Percentiles rank a stretch among this genome's conserved stretches.
These are phyloP conservation scores for Rhogogaster chlorosoma DNA, from an alignment of 2,888 invertebrate genomes.

Conservation along the genomic window DNA sequence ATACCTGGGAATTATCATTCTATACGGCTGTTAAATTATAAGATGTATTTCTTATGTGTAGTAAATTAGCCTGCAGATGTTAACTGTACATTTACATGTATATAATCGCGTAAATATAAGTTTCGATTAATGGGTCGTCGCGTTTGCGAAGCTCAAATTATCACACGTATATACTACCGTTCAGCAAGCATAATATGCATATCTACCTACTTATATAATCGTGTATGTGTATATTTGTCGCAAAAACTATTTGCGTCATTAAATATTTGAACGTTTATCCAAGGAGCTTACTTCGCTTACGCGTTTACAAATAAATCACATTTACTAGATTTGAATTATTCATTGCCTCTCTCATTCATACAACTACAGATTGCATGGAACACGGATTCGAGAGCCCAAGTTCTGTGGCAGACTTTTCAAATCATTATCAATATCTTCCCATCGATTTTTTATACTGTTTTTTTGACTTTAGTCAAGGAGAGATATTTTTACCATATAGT, in stretches of 20 bases:
- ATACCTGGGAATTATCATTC: too few species aligned
- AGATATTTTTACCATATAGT: not conserved
- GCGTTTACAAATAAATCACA: not conserved
- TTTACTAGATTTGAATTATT: not conserved
- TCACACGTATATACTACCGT: not conserved
- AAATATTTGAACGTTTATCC: not conserved
- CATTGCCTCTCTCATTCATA: not conserved
- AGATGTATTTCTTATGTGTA: too few species aligned
- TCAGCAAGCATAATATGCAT: not conserved
- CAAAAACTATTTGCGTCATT: slow-evolving; percentile 21
- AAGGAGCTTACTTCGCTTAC: not conserved
- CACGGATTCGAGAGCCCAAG: not conserved
- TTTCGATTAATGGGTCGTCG: not conserved
- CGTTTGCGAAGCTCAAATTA: not conserved
- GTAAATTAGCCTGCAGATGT: not conserved
- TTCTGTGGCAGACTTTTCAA: not conserved
- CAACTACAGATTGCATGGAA: not conserved
- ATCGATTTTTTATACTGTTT: too few species aligned
- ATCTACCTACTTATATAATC: not conserved
- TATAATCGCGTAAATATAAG: not conserved
- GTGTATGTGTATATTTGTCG: not conserved
- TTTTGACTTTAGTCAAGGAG: not conserved
- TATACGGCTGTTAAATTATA: too few species aligned
- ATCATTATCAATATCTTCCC: not conserved
- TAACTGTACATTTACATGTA: not conserved